Percentiles rank a stretch among this genome's conserved stretches.
Conservation (phyloP, 2,888 invertebrate genomes). For the Drosophila flavopinicola region DNA sequence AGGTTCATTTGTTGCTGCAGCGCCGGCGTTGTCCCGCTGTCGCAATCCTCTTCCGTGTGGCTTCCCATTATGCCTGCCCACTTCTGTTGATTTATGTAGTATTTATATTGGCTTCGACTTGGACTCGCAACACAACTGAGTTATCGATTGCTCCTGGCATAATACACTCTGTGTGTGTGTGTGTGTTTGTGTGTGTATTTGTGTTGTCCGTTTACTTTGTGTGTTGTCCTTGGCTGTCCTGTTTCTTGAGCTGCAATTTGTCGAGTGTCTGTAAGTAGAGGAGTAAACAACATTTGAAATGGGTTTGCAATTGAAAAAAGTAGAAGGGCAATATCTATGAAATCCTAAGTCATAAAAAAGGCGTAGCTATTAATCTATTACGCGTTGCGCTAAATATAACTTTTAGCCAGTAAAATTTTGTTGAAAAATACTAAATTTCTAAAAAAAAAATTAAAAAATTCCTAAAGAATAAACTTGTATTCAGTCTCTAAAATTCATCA, state of each 20-base stretch:
- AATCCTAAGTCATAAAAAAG: no score
- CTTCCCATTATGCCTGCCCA: constrained; percentile 43
- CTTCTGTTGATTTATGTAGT: constrained; percentile 40
- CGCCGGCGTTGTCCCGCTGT: constrained; percentile 83
- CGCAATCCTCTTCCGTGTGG: constrained; percentile 70
- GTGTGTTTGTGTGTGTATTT: constrained; percentile 6
- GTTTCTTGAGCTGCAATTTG: constrained; percentile 23
- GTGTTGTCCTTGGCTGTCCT: constrained; percentile 28
- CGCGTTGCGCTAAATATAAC: no score
- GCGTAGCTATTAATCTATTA: no score
- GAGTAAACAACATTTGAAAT: constrained; percentile 26
- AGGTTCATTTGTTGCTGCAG: constrained; percentile 89
- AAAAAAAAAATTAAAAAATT: background rate
- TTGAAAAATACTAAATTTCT: background rate
- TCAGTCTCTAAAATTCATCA: no score
- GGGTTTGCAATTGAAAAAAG: background rate
- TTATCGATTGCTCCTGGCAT: constrained; percentile 58
- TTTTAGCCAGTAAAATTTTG: no score
- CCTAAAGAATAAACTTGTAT: background rate
- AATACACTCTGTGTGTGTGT: constrained; percentile 38
- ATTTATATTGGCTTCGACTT: constrained; percentile 38
- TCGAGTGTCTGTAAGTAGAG: constrained; percentile 58
- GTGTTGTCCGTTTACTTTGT: constrained; percentile 3
- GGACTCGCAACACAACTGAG: constrained; percentile 37
- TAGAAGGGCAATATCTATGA: no score